Percentiles rank a stretch among this genome's conserved stretches.
Conservation (phyloP, 2,113 vertebrate genomes). For the Anhinga anhinga region DNA sequence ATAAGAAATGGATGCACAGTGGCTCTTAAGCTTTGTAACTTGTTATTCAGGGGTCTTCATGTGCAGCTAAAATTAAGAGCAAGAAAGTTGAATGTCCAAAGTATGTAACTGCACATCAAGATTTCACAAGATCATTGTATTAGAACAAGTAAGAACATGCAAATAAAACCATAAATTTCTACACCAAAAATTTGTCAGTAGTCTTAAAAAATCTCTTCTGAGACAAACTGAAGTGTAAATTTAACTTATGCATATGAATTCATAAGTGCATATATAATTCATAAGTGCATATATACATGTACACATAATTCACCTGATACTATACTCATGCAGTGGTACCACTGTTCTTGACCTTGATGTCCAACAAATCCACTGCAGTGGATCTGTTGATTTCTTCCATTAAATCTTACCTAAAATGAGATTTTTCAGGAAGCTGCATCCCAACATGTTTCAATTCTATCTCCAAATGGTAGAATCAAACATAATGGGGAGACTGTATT, state of each 20-base stretch:
- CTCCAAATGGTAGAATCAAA: neutral
- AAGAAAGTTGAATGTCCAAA: neutral
- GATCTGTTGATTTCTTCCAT: neutral
- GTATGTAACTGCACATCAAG: neutral
- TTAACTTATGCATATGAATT: neutral
- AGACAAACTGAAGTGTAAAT: neutral
- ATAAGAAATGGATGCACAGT: neutral
- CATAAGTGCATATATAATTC: fast-evolving
- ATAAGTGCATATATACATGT: fast-evolving
- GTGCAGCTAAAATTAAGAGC: neutral
- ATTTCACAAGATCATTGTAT: neutral
- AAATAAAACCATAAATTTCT: neutral
- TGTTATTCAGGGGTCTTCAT: neutral
- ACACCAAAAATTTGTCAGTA: neutral
- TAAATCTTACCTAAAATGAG: neutral
- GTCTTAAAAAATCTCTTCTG: neutral
- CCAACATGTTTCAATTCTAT: neutral
- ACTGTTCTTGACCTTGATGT: neutral
- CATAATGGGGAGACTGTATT: neutral
- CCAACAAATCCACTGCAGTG: neutral
- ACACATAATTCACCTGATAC: neutral
- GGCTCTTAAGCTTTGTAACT: neutral
- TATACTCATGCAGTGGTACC: neutral
- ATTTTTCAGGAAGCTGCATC: neutral
- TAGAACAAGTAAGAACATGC: neutral